Percentiles rank a stretch among this genome's conserved stretches.
These are phyloP conservation scores for Scaptomyza hsui DNA, from an alignment of 1,140 invertebrate genomes.

Conservation along the genomic window DNA sequence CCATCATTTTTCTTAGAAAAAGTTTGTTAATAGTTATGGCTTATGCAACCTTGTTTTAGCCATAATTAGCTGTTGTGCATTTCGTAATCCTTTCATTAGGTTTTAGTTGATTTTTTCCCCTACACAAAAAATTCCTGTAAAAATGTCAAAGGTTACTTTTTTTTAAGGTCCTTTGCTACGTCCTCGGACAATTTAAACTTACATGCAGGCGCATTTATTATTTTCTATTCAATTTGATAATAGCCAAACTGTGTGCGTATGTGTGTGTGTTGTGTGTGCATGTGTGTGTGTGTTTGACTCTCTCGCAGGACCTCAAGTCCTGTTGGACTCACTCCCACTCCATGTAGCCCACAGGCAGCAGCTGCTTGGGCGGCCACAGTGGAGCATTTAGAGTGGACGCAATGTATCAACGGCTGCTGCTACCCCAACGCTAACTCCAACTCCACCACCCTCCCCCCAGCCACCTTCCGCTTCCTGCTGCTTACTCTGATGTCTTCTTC, in stretches of 20 bases:
- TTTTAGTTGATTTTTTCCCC: too few species aligned
- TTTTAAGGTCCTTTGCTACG: not conserved
- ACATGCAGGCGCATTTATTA: conserved; percentile 75
- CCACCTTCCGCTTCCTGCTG: not conserved
- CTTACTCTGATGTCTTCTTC: not conserved
- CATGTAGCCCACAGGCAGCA: conserved; percentile 34
- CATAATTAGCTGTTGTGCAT: not conserved
- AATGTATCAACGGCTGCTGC: conserved; percentile 74
- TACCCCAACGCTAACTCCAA: not conserved
- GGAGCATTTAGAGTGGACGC: conserved; percentile 78
- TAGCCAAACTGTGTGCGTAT: conserved; percentile 55
- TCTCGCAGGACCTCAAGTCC: conserved; percentile 33
- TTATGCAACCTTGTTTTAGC: too few species aligned
- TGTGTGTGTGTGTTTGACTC: conserved; percentile 34
- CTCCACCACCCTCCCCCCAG: not conserved
- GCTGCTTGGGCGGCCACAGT: conserved; percentile 63
- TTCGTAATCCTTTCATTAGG: not conserved
- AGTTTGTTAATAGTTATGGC: too few species aligned
- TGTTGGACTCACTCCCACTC: conserved; percentile 4
- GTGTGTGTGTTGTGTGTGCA: conserved; percentile 43
- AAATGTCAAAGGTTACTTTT: too few species aligned
- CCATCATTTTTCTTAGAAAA: too few species aligned
- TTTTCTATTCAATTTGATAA: conserved; percentile 80
- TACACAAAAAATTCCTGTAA: too few species aligned
- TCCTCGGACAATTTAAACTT: conserved; percentile 63